phyloP scores from a whole-genome alignment of 2,888 invertebrate genomes.

The Trachelus stipa region DNA sequence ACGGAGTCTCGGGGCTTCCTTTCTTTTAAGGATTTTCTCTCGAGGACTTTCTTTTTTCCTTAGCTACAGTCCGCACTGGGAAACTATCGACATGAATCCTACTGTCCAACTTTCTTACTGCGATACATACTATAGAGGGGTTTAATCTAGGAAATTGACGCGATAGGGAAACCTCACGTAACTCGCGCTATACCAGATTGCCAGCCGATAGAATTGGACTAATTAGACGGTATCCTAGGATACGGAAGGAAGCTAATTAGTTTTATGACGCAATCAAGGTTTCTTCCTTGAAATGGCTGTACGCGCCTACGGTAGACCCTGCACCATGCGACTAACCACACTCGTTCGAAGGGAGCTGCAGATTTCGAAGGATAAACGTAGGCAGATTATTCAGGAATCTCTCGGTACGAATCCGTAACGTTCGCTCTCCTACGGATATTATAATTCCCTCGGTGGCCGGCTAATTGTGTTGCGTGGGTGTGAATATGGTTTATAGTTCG shows the following conservation, averaged over 20 bases:
- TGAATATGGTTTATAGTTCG: conserved; percentile 65
- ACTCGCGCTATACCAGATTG: not conserved
- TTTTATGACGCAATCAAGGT: not conserved
- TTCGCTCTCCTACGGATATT: conserved; percentile 43
- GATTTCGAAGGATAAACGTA: not conserved
- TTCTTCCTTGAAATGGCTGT: not conserved
- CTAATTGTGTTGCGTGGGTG: conserved; percentile 65
- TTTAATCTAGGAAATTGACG: conserved; percentile 47
- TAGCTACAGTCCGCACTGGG: not conserved
- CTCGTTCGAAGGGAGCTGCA: not conserved
- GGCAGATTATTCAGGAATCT: not conserved
- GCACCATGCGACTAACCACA: too few species aligned
- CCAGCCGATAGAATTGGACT: not conserved
- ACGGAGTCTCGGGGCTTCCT: conserved; percentile 6
- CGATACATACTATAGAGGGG: not conserved
- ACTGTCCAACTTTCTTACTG: not conserved
- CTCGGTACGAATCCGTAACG: conserved; percentile 1
- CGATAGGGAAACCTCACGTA: not conserved
- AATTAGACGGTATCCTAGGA: not conserved
- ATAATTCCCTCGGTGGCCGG: conserved; percentile 57
- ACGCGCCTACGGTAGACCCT: not conserved
- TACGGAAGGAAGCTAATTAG: not conserved
- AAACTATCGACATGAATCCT: not conserved
- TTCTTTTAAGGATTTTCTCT: conserved; percentile 18
- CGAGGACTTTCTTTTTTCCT: conserved; percentile 12